Evolutionary conservation across 2,888 invertebrate genomes (phyloP), one percentile per base, ranked within the genome.

Genomic region (Athrips mouffetella): DNA sequence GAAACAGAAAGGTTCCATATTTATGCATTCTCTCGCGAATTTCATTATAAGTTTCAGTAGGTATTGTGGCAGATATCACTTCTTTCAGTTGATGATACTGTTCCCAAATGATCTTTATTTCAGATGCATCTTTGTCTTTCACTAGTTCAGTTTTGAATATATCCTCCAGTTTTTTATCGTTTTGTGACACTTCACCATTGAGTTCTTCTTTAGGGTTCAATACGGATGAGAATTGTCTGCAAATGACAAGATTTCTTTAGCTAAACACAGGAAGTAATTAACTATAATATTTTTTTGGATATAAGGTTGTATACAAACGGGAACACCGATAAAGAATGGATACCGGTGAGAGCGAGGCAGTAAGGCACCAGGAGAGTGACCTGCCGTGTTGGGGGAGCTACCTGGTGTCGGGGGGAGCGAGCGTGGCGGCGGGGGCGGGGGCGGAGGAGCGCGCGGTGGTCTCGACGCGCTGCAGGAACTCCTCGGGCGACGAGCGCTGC

Each of bases 121-220:
- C 96, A 23, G 91, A 90, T 11, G 91, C 88, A 50, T 82, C 85
- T 76, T 95, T 94, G 61, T 94, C 91, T 59, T 88, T 73, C 0
- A 96, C 89, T 50, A 96, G 83, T 10, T 96, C 94, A 27, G 93
- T 58, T 81, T 95, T 96, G 89, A 96, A 94, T 48, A 96, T 91
- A 58, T 92, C 92, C 48, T 89, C 84, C 1, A 96, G 85, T 57
- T 90, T 86, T 49, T 89, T 89, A 8, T 86, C 72, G 48, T 78
- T 69, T 7, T 7, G 1, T 8, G 45, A 4, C 3, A 49, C 27
- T 7, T 54, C 53, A 10, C 67, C 62, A 18, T 62, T 55, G 20
- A 87, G 49, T 2, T 80, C 66, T 59, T 83, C 67, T 73, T 94
- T 93, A 0, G 94, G 93, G 58, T 92, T 90, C 16, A 93, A 67